Conservation (phyloP, 2,797 vertebrate genomes). For the Syndactyla subalaris region DNA sequence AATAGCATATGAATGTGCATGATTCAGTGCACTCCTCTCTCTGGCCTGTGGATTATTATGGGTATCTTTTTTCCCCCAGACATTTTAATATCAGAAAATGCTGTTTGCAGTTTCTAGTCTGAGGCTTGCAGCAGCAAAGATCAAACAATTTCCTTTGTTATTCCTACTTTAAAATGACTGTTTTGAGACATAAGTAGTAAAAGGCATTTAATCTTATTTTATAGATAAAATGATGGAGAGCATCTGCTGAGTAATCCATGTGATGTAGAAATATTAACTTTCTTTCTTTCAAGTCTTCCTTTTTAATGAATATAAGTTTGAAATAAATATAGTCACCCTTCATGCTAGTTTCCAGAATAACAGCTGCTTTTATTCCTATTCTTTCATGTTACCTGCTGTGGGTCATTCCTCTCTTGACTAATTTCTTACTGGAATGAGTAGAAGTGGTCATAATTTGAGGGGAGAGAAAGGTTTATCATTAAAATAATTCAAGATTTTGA, state of each 20-base stretch:
- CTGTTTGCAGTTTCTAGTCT: neutral
- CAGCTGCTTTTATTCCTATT: neutral
- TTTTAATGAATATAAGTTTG: neutral
- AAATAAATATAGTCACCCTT: neutral
- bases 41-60: neutral
- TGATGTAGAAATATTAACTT: neutral
- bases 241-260: neutral
- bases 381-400: neutral
- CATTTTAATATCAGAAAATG: neutral
- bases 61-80: fast-evolving
- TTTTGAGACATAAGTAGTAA: neutral
- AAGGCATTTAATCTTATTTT: neutral
- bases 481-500: neutral
- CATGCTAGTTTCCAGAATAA: neutral
- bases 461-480: neutral
- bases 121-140: neutral
- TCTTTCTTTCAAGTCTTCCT: neutral
- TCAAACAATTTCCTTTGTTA: neutral
- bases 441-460: neutral
- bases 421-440: neutral
- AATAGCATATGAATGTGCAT: neutral
- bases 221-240: neutral
- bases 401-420: neutral
- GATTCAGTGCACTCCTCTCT: neutral
- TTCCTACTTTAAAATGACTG: neutral